Conservation (phyloP, 1,140 invertebrate genomes). For the Acromyrmex heyeri region DNA sequence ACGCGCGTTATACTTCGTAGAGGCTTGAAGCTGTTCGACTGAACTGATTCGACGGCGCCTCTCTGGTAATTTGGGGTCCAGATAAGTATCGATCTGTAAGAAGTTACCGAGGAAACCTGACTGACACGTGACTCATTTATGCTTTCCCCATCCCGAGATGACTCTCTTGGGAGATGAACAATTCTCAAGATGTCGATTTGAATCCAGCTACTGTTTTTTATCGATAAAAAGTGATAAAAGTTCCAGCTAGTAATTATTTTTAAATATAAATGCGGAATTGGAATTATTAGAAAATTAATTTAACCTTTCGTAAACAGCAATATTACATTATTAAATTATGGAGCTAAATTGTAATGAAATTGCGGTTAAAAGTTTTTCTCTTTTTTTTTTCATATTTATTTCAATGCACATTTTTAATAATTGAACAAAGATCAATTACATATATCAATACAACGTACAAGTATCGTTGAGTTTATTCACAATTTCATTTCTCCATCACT, state of each 20-base stretch:
- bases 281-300: conserved; percentile 19
- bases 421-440: conserved; percentile 11
- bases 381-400: not conserved
- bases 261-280: not conserved
- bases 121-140: conserved; percentile 50
- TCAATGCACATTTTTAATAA: not conserved
- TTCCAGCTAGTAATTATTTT: not conserved
- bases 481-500: not conserved
- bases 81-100: conserved; percentile 65
- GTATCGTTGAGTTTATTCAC: too few relatives aligned
- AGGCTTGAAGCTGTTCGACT: conserved; percentile 48
- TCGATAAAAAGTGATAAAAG: not conserved
- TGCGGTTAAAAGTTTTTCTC: not conserved
- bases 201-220: not conserved
- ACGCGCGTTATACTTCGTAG: conserved; percentile 52
- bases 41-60: conserved; percentile 42
- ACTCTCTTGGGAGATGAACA: not conserved
- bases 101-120: conserved; percentile 36
- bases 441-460: not conserved
- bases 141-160: not conserved
- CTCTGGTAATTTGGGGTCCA: conserved; percentile 62
- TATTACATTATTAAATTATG: not conserved
- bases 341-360: not conserved
- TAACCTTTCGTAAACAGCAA: not conserved
- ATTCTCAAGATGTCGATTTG: not conserved